Conservation (phyloP, 2,888 invertebrate genomes). For the Brenthis hecate region DNA sequence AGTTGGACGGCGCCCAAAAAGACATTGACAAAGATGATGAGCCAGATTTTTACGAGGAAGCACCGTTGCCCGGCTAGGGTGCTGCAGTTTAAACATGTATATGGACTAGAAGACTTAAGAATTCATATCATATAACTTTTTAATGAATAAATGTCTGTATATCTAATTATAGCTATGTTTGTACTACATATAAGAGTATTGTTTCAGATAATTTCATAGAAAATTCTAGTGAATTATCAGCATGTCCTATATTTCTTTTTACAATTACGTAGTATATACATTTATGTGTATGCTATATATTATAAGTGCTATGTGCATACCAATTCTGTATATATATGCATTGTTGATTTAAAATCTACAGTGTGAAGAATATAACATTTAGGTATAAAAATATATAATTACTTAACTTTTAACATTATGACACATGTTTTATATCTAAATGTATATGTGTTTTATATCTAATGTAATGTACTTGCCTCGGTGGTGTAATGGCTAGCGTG, state of each 20-base stretch:
- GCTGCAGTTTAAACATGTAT: neutral
- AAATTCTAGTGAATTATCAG: neutral
- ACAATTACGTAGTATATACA: neutral
- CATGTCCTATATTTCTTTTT: neutral
- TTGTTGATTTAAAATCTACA: too few species aligned
- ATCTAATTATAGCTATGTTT: neutral
- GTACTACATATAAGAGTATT: neutral
- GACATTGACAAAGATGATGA: constrained; percentile 92
- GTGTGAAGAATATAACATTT: too few species aligned
- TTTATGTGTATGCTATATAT: neutral
- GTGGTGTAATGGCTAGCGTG: too few species aligned
- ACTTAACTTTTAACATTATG: too few species aligned
- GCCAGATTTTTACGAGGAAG: constrained; percentile 97
- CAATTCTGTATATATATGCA: too few species aligned
- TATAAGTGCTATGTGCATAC: neutral
- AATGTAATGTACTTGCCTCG: too few species aligned
- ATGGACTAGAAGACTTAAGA: neutral
- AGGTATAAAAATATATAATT: too few species aligned
- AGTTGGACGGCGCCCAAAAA: constrained; percentile 94
- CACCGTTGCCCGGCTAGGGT: constrained; percentile 88
- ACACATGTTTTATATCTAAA: too few species aligned
- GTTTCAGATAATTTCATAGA: neutral
- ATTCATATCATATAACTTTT: neutral
- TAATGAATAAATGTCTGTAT: neutral
- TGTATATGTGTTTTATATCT: too few species aligned